phyloP scores from a whole-genome alignment of 2,797 vertebrate genomes.

The Lithobates pipiens region DNA sequence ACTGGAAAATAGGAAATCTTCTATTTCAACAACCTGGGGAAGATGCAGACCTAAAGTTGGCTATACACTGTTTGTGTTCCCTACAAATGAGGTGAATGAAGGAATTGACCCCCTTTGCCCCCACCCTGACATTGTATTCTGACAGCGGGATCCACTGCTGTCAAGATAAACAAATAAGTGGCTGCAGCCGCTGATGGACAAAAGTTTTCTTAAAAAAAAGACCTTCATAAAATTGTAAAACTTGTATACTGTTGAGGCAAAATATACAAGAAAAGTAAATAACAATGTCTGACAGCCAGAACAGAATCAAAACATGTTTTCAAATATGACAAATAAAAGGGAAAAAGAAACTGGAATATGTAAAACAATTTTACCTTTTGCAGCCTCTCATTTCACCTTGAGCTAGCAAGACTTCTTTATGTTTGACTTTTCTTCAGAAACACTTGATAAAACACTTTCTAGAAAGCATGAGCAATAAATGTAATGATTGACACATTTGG shows the following conservation, averaged over 20 bases:
- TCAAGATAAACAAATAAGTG: no score
- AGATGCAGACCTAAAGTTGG: no score
- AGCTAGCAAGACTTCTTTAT: background rate
- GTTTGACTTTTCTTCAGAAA: background rate
- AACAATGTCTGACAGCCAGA: background rate
- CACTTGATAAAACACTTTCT: slow-evolving; percentile 14
- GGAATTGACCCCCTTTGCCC: no score
- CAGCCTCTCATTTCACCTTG: slow-evolving; percentile 11
- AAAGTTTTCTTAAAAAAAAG: background rate
- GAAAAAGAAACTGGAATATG: background rate
- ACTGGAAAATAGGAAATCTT: no score
- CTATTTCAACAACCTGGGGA: no score
- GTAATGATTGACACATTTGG: slow-evolving; percentile 39
- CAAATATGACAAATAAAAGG: slow-evolving; percentile 1
- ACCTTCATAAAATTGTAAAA: background rate
- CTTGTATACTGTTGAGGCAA: background rate
- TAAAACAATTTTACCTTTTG: background rate
- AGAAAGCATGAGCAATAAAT: slow-evolving; percentile 4
- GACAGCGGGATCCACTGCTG: no score
- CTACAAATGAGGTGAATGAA: no score
- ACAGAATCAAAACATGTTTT: slow-evolving; percentile 6
- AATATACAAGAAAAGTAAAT: background rate
- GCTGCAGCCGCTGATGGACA: no score
- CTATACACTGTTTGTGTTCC: no score
- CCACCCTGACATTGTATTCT: no score